Conservation (phyloP, 1,140 invertebrate genomes). For the Triops cancriformis region DNA sequence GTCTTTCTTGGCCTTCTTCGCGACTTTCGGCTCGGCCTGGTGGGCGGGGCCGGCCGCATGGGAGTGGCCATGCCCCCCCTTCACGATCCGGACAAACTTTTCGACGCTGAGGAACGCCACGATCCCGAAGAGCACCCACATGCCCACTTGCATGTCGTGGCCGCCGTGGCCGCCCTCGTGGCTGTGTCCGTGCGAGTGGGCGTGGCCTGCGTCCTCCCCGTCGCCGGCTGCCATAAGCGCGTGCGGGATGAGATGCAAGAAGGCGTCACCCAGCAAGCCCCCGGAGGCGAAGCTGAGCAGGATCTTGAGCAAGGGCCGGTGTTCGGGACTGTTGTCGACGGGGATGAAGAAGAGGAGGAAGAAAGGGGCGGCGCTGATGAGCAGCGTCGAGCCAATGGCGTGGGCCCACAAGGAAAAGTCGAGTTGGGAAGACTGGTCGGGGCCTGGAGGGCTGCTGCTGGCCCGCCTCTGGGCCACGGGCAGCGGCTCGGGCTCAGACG, state of each 20-base stretch:
- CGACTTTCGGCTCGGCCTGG: conserved; percentile 27
- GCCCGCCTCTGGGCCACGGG: no score
- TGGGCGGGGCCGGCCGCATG: conserved; percentile 43
- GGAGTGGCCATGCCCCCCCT: conserved; percentile 63
- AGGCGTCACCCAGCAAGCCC: conserved; percentile 85
- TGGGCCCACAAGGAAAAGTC: conserved; percentile 57
- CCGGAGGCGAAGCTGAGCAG: conserved; percentile 90
- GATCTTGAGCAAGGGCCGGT: conserved; percentile 76
- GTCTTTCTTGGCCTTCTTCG: conserved; percentile 31
- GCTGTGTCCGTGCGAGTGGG: conserved; percentile 41
- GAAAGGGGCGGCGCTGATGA: conserved; percentile 90
- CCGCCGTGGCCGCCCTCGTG: conserved; percentile 41
- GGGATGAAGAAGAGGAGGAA: conserved; percentile 90
- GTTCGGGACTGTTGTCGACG: conserved; percentile 72
- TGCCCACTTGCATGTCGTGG: conserved; percentile 76
- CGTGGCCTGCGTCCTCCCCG: conserved; percentile 39
- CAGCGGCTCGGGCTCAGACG: conserved; percentile 33
- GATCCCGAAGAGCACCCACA: conserved; percentile 84
- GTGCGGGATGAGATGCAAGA: conserved; percentile 93
- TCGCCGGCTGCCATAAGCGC: conserved; percentile 56
- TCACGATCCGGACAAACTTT: conserved; percentile 82
- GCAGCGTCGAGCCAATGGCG: conserved; percentile 75
- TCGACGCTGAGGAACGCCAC: conserved; percentile 84
- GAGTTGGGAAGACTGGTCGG: neutral
- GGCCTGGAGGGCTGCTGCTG: neutral